Evolutionary conservation across 2,888 invertebrate genomes (phyloP).

Genomic region (Drosophila prolongata): DNA sequence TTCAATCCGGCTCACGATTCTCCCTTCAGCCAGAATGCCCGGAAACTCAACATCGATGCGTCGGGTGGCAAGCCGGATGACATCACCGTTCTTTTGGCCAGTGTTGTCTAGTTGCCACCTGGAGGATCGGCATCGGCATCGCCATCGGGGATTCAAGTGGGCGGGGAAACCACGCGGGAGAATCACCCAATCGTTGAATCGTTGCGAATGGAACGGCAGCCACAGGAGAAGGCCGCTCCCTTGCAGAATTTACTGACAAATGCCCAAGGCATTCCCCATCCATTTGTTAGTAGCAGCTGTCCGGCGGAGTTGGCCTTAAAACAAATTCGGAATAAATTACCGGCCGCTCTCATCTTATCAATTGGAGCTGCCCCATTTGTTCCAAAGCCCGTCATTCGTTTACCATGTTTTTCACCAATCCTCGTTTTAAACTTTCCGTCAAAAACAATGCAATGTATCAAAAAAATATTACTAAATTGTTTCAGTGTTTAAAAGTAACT

Average conservation of each 20-base stretch:
- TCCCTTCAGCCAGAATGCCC: conserved; percentile 82
- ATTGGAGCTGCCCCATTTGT: not conserved
- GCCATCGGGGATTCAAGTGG: not conserved
- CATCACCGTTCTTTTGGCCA: conserved; percentile 85
- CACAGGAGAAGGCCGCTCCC: not conserved
- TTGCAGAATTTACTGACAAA: conserved; percentile 11
- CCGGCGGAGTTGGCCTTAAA: not conserved
- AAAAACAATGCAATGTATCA: not conserved
- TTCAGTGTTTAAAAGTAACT: not conserved
- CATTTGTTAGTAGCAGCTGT: conserved; percentile 1
- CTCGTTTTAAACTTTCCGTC: conserved; percentile 2
- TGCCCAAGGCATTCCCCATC: no score
- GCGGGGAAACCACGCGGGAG: not conserved
- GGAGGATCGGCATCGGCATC: not conserved
- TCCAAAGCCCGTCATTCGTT: not conserved
- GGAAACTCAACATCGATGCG: conserved; percentile 86
- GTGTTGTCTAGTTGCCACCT: conserved; percentile 2
- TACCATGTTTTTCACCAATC: not conserved
- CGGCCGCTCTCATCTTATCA: not conserved
- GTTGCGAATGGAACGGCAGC: no score
- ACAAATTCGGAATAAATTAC: no score
- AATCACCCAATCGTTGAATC: no score
- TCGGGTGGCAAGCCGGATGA: conserved; percentile 99
- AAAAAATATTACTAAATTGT: conserved; percentile 15
- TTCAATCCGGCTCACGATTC: conserved; percentile 96